Evolutionary conservation across 2,797 vertebrate genomes (phyloP).

Genomic region (Agapornis canus): DNA sequence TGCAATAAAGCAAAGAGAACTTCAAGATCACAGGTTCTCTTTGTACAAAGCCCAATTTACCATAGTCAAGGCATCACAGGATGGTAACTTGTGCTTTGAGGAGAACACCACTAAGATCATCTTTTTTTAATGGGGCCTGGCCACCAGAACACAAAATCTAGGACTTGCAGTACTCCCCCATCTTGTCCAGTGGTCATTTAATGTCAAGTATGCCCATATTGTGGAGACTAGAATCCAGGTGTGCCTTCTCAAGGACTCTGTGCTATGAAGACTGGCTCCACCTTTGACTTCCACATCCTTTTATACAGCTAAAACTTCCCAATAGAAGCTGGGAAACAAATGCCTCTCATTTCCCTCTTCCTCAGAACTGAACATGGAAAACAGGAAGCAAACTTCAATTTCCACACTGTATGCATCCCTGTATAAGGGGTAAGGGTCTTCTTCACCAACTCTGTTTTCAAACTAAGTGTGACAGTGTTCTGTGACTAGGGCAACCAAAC

Average conservation of each 20-base stretch:
- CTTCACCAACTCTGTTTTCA: neutral
- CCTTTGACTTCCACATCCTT: neutral
- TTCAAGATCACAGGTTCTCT: neutral
- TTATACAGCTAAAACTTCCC: neutral
- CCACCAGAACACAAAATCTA: neutral
- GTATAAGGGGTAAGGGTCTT: neutral
- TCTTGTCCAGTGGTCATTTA: neutral
- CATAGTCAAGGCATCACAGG: neutral
- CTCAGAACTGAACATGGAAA: neutral
- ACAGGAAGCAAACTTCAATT: neutral
- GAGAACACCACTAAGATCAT: neutral
- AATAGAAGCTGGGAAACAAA: neutral
- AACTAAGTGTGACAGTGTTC: neutral
- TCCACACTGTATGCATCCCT: rapidly evolving
- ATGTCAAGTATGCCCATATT: neutral
- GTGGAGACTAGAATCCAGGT: neutral
- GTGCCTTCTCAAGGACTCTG: neutral
- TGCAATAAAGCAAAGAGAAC: neutral
- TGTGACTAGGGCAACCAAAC: neutral
- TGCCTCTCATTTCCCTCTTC: neutral
- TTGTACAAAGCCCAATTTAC: neutral
- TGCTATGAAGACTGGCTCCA: neutral
- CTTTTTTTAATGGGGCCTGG: neutral
- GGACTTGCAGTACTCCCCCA: neutral
- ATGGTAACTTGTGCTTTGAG: neutral